Base-by-base conservation (phyloP, 2,888 invertebrate species). In the Xanthostigma xanthostigma region DNA sequence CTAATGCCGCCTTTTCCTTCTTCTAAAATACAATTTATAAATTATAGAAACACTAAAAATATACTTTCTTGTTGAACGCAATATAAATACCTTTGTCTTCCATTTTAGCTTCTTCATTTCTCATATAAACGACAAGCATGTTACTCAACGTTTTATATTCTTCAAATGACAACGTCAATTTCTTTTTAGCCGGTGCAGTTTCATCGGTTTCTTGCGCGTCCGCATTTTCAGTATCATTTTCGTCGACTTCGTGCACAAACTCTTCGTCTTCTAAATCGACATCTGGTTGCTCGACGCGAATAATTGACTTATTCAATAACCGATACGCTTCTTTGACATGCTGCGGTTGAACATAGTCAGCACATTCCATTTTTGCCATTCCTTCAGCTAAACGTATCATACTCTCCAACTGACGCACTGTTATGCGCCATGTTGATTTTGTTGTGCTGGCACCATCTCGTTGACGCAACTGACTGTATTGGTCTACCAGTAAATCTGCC, bases 271-370 rank as follows among this genome's bases (percentile, higher is more conserved):
- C 90, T 53, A 97, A 70, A 62, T 92, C 85, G 46, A 98, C 91
- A 63, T 98, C 97, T 0, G 97, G 96, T 60, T 96, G 95, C 60
- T 97, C 97, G 13, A 98, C 95, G 38, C 96, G 79, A 55, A 97
- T 92, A 54, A 97, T 95, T 0, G 95, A 95, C 62, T 95, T 95
- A 67, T 94, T 96, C 35, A 98, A 71, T 51, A 98, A 74, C 56
- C 65, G 75, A 64, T 80, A 87, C 0, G 93, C 92, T 70, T 96
- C 96, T 60, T 83, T 81, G 0, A 97, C 97, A 63, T 98, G 97
- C 38, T 79, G 81, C 0, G 80, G 73, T 5, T 80, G 78, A 11
- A 96, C 95, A 63, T 87, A 84, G 46, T 93, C 91, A 55, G 83
- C 82, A 66, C 96, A 97, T 68, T 96, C 89, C 76, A 99, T 79